Base-by-base conservation (phyloP, 2,113 vertebrate species). In the Triplophysa siluroides region DNA sequence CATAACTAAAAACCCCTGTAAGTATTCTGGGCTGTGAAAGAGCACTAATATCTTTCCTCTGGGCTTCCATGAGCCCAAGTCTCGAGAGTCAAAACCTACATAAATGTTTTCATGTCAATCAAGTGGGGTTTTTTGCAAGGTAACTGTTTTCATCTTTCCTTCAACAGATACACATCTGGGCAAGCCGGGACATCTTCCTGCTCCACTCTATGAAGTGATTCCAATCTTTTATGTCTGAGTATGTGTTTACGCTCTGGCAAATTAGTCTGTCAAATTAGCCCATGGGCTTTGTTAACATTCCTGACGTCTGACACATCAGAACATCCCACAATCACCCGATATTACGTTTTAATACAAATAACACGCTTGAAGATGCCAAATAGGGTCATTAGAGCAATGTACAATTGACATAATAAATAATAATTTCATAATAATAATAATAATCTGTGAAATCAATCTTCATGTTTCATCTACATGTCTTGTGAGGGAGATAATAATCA, bases 201-300 rank as follows among this genome's bases (percentile, higher is more conserved):
- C 72, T 23, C 29, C 56, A 54, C 64, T 67, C 64, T 83, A 43
- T 80, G 84, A 87, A 82, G 77, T 18, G 21, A 47, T 80, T 79
- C 68, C 78, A 87, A 70, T 74, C 62, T 67, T 85, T 78, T 87
- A 87, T 83, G 85, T 89, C 82, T 81, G 50, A 86, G 84, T 85
- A 75, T 71, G 74, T 86, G 84, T 85, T 82, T 82, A 81, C 78
- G 56, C 80, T 77, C 80, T 72, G 69, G 76, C 82, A 88, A 76
- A 76, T 76, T 62, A 76, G 79, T 81, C 76, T 70, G 79, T 83
- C 78, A 83, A 83, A 87, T 79, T 85, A 85, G 83, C 71, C 29
- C 43, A 41, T 83, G 66, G 84, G 84, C 84, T 83, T 86, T 78
- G 80, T 83, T 71, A 80, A 81, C 14, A 77, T 75, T 71, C 68